Conservation (phyloP, 1,140 invertebrate genomes). For the Arctopsyche grandis region DNA sequence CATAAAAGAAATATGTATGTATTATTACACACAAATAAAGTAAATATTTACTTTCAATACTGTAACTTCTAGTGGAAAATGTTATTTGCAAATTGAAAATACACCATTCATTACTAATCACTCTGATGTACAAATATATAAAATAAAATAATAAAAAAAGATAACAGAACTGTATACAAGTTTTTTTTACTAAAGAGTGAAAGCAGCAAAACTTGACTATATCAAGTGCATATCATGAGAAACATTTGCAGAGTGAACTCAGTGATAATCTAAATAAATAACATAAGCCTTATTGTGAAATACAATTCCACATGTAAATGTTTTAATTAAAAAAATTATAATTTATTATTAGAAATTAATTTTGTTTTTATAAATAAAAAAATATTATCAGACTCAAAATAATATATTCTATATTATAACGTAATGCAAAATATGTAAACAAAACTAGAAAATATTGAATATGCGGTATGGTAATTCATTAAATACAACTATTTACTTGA, state of each 20-base stretch:
- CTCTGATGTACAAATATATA: neutral
- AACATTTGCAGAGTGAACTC: slow-evolving; percentile 53
- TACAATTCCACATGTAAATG: no score
- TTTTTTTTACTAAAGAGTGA: slow-evolving; percentile 14
- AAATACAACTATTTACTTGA: no score
- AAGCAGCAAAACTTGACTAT: slow-evolving; percentile 39
- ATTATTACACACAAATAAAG: neutral
- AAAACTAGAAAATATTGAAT: no score
- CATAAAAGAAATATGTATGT: neutral
- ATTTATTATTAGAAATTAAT: no score
- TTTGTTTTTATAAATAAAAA: no score
- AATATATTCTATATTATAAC: no score
- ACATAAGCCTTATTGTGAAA: slow-evolving; percentile 44
- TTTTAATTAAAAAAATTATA: no score
- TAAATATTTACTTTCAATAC: neutral
- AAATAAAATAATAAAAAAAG: slow-evolving; percentile 22
- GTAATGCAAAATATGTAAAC: no score
- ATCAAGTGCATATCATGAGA: slow-evolving; percentile 48
- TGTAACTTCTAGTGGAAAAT: neutral
- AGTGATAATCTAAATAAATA: slow-evolving; percentile 49
- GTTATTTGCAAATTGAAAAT: neutral
- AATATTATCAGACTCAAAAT: no score
- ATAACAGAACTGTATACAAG: neutral
- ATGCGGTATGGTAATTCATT: no score
- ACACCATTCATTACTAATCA: neutral